phyloP scores from a whole-genome alignment of 1,140 invertebrate species.

The Neotoxoptera formosana region DNA sequence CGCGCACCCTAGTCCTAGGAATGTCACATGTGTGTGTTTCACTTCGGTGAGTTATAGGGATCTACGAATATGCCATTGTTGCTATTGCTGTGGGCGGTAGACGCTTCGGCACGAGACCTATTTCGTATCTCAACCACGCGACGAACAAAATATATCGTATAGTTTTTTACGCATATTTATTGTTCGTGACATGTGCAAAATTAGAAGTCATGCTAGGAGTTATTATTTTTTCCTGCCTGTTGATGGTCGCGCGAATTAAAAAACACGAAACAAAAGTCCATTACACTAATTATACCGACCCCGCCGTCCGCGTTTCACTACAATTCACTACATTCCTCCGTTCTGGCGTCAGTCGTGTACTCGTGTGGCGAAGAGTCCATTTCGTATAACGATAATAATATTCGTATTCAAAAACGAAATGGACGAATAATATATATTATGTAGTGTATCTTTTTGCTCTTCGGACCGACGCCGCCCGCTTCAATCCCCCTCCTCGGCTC shows the following conservation, averaged over 20 bases:
- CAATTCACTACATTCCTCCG: not conserved
- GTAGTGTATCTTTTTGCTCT: not conserved
- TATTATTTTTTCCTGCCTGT: not conserved
- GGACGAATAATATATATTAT: not conserved
- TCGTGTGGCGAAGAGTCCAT: not conserved
- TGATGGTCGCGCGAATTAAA: not conserved
- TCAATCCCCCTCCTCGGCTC: not conserved
- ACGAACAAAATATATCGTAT: not conserved
- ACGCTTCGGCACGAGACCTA: not conserved
- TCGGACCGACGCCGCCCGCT: not conserved
- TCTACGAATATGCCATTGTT: not conserved
- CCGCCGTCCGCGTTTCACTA: not conserved
- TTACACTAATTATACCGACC: conserved; percentile 15
- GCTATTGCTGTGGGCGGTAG: not conserved
- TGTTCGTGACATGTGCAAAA: not conserved
- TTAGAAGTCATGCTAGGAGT: not conserved
- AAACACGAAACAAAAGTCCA: not conserved
- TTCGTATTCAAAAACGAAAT: not conserved
- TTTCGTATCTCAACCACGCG: not conserved
- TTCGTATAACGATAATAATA: not conserved
- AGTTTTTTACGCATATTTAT: not conserved
- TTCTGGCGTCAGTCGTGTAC: too few species aligned
- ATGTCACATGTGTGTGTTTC: not conserved
- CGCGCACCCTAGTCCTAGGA: not conserved
- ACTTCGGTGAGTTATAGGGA: not conserved